Percentiles rank a stretch among this genome's conserved stretches.
These are phyloP conservation scores for Macaria notata DNA, from an alignment of 2,888 invertebrate genomes.

Conservation along the genomic window DNA sequence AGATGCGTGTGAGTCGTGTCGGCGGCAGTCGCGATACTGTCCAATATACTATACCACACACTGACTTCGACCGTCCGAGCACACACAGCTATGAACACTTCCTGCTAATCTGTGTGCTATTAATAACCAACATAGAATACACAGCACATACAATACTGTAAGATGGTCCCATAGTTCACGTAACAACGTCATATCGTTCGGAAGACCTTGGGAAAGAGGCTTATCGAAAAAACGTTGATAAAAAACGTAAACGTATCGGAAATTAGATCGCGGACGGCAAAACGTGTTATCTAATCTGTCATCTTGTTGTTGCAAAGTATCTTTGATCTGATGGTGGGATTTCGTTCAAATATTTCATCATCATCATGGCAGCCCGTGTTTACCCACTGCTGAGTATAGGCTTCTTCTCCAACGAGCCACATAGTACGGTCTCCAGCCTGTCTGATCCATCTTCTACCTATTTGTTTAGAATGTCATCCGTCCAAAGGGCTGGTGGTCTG, in stretches of 20 bases:
- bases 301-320: not conserved
- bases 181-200: constrained; percentile 1
- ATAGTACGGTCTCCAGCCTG: too few relatives aligned
- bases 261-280: not conserved
- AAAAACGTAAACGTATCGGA: not conserved
- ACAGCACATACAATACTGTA: constrained; percentile 2
- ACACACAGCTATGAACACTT: constrained; percentile 1
- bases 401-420: too few relatives aligned
- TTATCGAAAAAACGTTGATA: constrained; percentile 1
- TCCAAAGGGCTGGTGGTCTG: too few relatives aligned
- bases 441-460: too few relatives aligned
- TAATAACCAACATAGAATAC: constrained; percentile 9
- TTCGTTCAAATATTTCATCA: too few relatives aligned
- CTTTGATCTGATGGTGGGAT: too few relatives aligned
- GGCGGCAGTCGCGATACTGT: not conserved
- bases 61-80: not conserved
- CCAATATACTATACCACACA: not conserved
- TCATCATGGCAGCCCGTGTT: too few relatives aligned
- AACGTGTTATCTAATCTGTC: not conserved
- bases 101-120: constrained; percentile 18
- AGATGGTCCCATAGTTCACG: constrained; percentile 5
- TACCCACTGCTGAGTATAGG: too few relatives aligned
- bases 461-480: too few relatives aligned
- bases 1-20: not conserved
- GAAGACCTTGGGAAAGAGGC: constrained; percentile 2